phyloP scores from a whole-genome alignment of 2,888 invertebrate species.

The Andrena dorsata region DNA sequence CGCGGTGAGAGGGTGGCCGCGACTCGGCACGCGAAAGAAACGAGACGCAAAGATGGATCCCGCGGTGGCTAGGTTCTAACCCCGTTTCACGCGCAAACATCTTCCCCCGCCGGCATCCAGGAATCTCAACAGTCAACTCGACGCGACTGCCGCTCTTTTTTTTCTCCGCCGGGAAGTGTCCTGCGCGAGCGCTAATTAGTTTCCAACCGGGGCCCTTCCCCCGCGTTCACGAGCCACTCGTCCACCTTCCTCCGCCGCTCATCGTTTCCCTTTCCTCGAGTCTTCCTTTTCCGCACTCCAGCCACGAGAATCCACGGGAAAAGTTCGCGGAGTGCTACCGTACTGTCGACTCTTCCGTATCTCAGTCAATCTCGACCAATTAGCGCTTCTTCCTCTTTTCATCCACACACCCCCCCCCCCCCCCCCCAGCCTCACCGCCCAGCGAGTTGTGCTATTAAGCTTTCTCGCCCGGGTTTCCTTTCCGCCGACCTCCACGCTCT shows the following conservation, averaged over 20 bases:
- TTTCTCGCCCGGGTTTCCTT: not conserved
- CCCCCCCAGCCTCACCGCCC: not conserved
- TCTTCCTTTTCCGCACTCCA: constrained; percentile 22
- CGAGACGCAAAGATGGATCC: not conserved
- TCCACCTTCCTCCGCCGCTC: not conserved
- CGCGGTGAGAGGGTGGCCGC: constrained; percentile 2
- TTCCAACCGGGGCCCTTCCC: constrained; percentile 32
- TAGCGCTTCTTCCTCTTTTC: constrained; percentile 12
- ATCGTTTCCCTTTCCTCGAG: constrained; percentile 2
- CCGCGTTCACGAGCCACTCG: constrained; percentile 31
- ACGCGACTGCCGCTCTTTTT: constrained; percentile 22
- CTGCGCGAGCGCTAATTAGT: constrained; percentile 66
- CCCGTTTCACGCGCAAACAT: constrained; percentile 42
- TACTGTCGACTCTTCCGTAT: constrained; percentile 10
- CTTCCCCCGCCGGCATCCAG: constrained; percentile 42
- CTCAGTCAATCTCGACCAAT: constrained; percentile 41
- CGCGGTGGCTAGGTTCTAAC: constrained; percentile 51
- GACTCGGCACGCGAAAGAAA: not conserved
- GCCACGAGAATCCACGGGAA: not conserved
- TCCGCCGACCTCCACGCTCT: not conserved
- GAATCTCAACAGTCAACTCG: constrained; percentile 34
- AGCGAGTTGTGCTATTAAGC: not conserved
- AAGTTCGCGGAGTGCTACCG: not conserved
- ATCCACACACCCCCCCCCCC: too few relatives aligned
- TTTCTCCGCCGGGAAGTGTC: constrained; percentile 44